These are phyloP conservation scores for Scaptomyza flava DNA, from an alignment of 2,888 invertebrate genomes.

Conservation along the genomic window DNA sequence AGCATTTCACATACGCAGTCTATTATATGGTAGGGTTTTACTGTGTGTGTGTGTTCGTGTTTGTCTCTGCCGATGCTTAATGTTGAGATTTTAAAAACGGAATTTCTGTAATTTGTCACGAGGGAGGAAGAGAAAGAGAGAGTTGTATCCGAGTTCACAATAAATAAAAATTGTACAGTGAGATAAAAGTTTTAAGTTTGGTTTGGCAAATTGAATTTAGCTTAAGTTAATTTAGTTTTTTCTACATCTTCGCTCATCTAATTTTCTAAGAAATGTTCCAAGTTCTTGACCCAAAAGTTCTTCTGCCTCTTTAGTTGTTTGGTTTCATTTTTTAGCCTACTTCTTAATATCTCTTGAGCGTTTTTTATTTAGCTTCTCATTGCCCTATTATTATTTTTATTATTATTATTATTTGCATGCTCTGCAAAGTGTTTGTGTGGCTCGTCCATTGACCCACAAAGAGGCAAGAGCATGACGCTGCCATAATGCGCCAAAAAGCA, in stretches of 20 bases:
- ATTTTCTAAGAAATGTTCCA: slow-evolving; percentile 21
- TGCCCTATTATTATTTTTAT: background rate
- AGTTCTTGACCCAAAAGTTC: slow-evolving; percentile 1
- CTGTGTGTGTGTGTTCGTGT: background rate
- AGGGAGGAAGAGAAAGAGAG: background rate
- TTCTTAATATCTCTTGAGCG: background rate
- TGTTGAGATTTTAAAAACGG: slow-evolving; percentile 43
- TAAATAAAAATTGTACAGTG: slow-evolving; percentile 36
- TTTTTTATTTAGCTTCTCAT: background rate
- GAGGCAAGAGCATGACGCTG: slow-evolving; percentile 9
- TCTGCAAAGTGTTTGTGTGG: slow-evolving; percentile 1
- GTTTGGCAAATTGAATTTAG: slow-evolving; percentile 44
- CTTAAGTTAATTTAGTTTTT: slow-evolving; percentile 59
- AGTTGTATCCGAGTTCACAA: slow-evolving; percentile 7
- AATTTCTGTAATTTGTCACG: slow-evolving; percentile 50
- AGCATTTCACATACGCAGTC: slow-evolving; percentile 60
- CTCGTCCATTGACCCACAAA: slow-evolving; percentile 61
- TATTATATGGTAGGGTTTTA: slow-evolving; percentile 56
- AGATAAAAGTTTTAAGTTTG: slow-evolving; percentile 13
- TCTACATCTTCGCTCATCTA: background rate
- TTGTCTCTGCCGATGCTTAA: slow-evolving; percentile 27
- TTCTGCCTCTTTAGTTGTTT: slow-evolving; percentile 6
- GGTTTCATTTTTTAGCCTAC: slow-evolving; percentile 9
- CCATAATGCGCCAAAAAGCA: slow-evolving; percentile 45
- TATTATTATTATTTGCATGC: slow-evolving; percentile 27